These are phyloP conservation scores for Drosophila anomalata DNA, from an alignment of 2,888 invertebrate species.

Conservation along the genomic window DNA sequence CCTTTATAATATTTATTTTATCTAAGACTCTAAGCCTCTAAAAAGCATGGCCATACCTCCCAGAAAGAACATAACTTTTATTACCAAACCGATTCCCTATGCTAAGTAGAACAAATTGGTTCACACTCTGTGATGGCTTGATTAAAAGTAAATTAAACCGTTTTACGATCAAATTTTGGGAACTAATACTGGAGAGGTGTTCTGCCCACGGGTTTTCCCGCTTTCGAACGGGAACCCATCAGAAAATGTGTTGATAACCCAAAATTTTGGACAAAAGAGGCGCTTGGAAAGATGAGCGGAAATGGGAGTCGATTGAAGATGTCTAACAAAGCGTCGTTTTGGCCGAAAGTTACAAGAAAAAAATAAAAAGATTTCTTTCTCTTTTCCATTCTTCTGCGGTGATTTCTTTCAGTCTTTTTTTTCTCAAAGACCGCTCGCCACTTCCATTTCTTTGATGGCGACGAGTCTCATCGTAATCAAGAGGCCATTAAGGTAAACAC, in stretches of 20 bases:
- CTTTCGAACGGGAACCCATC: slow-evolving; percentile 8
- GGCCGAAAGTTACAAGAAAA: slow-evolving; percentile 45
- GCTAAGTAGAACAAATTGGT: slow-evolving; percentile 61
- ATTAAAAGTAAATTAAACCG: slow-evolving; percentile 64
- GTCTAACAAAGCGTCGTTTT: slow-evolving; percentile 26
- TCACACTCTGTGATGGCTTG: slow-evolving; percentile 58
- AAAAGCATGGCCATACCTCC: slow-evolving; percentile 24
- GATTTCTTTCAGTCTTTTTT: slow-evolving; percentile 25
- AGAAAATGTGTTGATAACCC: slow-evolving; percentile 48
- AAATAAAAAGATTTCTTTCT: slow-evolving; percentile 34
- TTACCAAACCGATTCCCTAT: background rate
- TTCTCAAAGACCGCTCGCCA: background rate
- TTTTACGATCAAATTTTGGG: slow-evolving; percentile 51
- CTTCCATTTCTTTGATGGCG: slow-evolving; percentile 44
- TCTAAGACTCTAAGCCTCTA: background rate
- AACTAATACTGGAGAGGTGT: slow-evolving; percentile 37
- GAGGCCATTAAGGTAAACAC: slow-evolving; percentile 67
- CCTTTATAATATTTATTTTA: background rate
- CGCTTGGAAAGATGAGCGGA: slow-evolving; percentile 69
- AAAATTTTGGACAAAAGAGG: slow-evolving; percentile 58
- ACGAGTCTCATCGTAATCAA: slow-evolving; percentile 58
- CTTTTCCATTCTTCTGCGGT: slow-evolving; percentile 30
- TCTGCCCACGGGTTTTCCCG: slow-evolving; percentile 47
- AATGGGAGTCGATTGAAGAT: slow-evolving; percentile 53
- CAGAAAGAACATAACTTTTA: slow-evolving; percentile 29